Evolutionary conservation across 2,888 invertebrate genomes (phyloP).

Genomic region (Pristionchus fissidentatus): DNA sequence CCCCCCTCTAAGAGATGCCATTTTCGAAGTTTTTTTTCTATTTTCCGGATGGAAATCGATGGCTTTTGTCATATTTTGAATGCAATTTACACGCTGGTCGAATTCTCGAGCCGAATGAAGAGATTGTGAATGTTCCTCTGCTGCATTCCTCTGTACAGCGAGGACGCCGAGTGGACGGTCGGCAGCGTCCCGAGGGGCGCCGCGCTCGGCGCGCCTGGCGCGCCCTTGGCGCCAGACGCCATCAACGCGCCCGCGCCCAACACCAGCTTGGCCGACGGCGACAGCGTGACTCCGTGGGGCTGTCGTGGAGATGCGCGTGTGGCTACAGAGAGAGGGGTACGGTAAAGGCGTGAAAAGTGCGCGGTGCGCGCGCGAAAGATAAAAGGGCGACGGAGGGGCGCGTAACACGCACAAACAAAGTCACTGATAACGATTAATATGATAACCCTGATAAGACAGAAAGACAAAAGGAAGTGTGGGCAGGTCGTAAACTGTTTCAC

Average conservation of each 20-base stretch:
- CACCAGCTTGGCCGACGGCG: slow-evolving; percentile 8
- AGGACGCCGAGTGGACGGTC: neutral
- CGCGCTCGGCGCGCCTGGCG: neutral
- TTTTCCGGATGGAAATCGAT: slow-evolving; percentile 15
- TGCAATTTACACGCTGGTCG: slow-evolving; percentile 36
- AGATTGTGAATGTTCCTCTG: slow-evolving; percentile 48
- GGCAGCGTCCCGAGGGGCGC: neutral
- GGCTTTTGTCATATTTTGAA: neutral
- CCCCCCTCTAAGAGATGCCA: neutral
- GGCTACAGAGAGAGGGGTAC: neutral
- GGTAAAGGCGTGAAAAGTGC: too few species aligned
- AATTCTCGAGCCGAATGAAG: slow-evolving; percentile 46
- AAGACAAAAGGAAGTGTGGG: neutral
- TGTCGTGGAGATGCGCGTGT: neutral
- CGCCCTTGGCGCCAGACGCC: neutral
- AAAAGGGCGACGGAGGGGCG: too few species aligned
- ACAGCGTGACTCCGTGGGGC: neutral
- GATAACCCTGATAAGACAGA: neutral
- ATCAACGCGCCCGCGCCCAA: neutral
- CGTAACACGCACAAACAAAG: too few species aligned
- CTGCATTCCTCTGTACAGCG: slow-evolving; percentile 42
- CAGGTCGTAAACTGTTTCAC: neutral
- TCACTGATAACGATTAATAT: neutral
- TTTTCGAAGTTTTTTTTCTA: neutral
- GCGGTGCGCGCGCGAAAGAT: too few species aligned